Base-by-base conservation (phyloP, 2,797 vertebrate species). In the Phrynocephalus forsythii region DNA sequence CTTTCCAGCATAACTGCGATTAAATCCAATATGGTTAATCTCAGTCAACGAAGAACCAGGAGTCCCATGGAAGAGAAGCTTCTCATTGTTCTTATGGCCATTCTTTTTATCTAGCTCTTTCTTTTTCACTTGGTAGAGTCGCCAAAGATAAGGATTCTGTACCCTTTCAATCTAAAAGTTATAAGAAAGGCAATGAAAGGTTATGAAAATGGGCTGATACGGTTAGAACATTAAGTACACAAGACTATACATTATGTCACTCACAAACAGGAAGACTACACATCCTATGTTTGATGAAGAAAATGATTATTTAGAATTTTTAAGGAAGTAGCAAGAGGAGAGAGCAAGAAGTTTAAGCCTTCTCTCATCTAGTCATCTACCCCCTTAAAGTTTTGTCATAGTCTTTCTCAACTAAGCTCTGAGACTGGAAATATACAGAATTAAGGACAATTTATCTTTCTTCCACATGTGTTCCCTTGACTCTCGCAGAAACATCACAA, bases 41-140 rank as follows among this genome's bases (percentile, higher is more conserved):
- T 38, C 7, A 0, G 2, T 52, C 78, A 98, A 0, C 0, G 96
- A 97, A 26, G 22, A 38, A 5, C 30, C 2, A 66, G 92, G 88
- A 52, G 98, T 98, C 88, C 98, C 99, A 0, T 99, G 98, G 95
- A 99, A 99, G 4, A 99, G 97, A 5, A 78, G 91, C 84, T 3
- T 97, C 93, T 98, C 98, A 1, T 98, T 99, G 38, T 92, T 94
- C 33, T 72, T 13, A 13, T 94, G 94, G 13, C 93, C 92, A 50
- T 99, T 99, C 92, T 97, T 98, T 38, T 33, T 1, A 30, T 97
- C 97, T 92, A 99, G 93, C 0, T 86, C 84, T 0, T n/a, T 92
- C 87, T 97, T 99, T 94, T 97, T 97, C 3, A 97, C 89, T 94
- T 98, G 95, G 48, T 98, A 96, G 48, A 91, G 94, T 79, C 95